phyloP scores from a whole-genome alignment of 2,113 vertebrate genomes.

The Phycodurus eques region DNA sequence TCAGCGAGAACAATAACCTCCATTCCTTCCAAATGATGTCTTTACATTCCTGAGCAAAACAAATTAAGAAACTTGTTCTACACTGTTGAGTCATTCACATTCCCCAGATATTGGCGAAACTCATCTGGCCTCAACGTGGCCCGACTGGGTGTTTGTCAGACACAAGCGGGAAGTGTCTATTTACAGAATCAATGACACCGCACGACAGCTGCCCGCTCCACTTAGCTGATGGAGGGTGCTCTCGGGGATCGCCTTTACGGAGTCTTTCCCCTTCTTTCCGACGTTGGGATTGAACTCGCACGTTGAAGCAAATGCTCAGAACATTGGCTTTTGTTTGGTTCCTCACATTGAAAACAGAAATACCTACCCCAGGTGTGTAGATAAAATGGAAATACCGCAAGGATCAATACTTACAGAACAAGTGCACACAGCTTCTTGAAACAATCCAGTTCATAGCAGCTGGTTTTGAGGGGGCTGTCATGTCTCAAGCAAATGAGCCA shows the following conservation, averaged over 20 bases:
- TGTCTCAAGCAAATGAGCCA: too few species aligned
- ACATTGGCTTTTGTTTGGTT: conserved; percentile 8
- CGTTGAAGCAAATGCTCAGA: conserved; percentile 52
- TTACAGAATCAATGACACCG: conserved; percentile 72
- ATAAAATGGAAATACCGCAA: too few species aligned
- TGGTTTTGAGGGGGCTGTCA: too few species aligned
- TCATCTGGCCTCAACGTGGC: conserved; percentile 65
- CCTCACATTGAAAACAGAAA: too few species aligned
- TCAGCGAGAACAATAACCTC: conserved; percentile 51
- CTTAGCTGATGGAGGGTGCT: conserved; percentile 64
- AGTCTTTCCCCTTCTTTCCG: conserved; percentile 36
- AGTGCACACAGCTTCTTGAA: too few species aligned
- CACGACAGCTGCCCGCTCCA: conserved; percentile 72
- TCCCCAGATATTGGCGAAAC: conserved; percentile 43
- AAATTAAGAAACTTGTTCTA: conserved; percentile 28
- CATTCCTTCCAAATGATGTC: conserved; percentile 36
- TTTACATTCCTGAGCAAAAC: conserved; percentile 20
- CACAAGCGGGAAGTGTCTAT: conserved; percentile 68
- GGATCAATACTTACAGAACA: too few species aligned
- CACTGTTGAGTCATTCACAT: conserved; percentile 41
- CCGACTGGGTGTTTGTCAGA: conserved; percentile 64
- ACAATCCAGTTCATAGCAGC: too few species aligned
- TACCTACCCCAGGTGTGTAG: too few species aligned
- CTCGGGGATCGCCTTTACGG: conserved; percentile 48
- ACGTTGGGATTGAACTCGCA: conserved; percentile 47